phyloP scores from a whole-genome alignment of 2,888 invertebrate species.

The Malacosoma neustria region DNA sequence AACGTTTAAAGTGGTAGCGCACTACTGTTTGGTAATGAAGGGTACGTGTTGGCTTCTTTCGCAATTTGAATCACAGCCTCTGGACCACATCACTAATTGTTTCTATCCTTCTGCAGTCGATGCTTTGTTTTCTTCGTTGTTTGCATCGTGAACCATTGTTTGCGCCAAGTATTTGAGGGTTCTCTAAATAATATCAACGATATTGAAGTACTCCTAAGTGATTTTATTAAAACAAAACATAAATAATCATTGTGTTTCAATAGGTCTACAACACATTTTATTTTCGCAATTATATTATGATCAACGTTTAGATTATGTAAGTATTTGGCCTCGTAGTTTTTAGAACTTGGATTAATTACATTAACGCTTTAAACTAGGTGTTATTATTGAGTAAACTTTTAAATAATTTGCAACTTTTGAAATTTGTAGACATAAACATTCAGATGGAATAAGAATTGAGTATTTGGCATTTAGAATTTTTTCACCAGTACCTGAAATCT shows the following conservation, averaged over 20 bases:
- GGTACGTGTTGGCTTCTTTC: conserved; percentile 52
- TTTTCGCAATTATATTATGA: conserved; percentile 10
- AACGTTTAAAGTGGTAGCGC: conserved; percentile 61
- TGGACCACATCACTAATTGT: conserved; percentile 71
- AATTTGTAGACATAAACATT: not conserved
- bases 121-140: conserved; percentile 50
- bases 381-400: conserved; percentile 26
- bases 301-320: conserved; percentile 38
- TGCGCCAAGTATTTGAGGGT: not conserved
- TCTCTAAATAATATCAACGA: not conserved
- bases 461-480: no score
- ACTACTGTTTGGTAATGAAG: conserved; percentile 60
- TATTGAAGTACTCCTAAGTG: conserved; percentile 12
- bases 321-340: conserved; percentile 42
- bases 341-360: conserved; percentile 25
- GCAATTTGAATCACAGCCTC: conserved; percentile 63
- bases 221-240: conserved; percentile 18
- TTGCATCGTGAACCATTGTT: conserved; percentile 38
- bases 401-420: not conserved
- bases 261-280: conserved; percentile 19
- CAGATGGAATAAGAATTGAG: not conserved
- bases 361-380: conserved; percentile 25
- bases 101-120: conserved; percentile 58
- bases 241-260: conserved; percentile 17
- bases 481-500: no score